Evolutionary conservation across 2,797 vertebrate genomes (phyloP).

Genomic region (Scleropages formosus): DNA sequence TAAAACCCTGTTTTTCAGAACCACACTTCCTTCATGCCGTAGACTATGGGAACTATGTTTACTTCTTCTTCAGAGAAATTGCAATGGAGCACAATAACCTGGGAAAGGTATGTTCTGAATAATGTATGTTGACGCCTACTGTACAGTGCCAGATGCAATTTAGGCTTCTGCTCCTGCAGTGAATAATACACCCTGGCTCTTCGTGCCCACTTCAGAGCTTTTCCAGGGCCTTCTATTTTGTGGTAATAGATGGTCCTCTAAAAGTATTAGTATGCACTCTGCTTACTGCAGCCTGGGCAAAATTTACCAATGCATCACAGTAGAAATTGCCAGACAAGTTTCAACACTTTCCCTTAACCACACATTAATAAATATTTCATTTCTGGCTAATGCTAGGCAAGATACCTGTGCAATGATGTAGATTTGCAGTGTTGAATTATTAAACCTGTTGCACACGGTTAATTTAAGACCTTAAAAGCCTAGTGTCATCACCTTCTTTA

Average conservation of each 20-base stretch:
- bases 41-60: slow-evolving; percentile 95
- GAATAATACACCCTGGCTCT: slow-evolving; percentile 43
- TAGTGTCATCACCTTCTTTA: slow-evolving; percentile 38
- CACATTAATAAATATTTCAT: slow-evolving; percentile 79
- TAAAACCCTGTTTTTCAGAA: slow-evolving; percentile 66
- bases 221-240: not conserved
- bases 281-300: slow-evolving; percentile 43
- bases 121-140: not conserved
- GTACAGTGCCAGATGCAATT: not conserved
- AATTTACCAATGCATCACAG: slow-evolving; percentile 52
- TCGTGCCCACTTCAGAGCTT: slow-evolving; percentile 50
- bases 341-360: slow-evolving; percentile 61
- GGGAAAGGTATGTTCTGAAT: slow-evolving; percentile 81
- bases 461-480: slow-evolving; percentile 65
- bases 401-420: slow-evolving; percentile 71
- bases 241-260: slow-evolving; percentile 29
- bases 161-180: not conserved
- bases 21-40: slow-evolving; percentile 97
- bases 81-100: slow-evolving; percentile 96
- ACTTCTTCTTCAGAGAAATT: slow-evolving; percentile 98
- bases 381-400: slow-evolving; percentile 67
- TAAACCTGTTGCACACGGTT: slow-evolving; percentile 68
- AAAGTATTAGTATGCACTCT: slow-evolving; percentile 49
- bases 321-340: slow-evolving; percentile 42
- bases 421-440: slow-evolving; percentile 81